A percentile compares a stretch with the other conserved stretches of the same genome.
Evolutionary conservation across 2,888 invertebrate genomes (phyloP).

Genomic region (Orgyia antiqua): DNA sequence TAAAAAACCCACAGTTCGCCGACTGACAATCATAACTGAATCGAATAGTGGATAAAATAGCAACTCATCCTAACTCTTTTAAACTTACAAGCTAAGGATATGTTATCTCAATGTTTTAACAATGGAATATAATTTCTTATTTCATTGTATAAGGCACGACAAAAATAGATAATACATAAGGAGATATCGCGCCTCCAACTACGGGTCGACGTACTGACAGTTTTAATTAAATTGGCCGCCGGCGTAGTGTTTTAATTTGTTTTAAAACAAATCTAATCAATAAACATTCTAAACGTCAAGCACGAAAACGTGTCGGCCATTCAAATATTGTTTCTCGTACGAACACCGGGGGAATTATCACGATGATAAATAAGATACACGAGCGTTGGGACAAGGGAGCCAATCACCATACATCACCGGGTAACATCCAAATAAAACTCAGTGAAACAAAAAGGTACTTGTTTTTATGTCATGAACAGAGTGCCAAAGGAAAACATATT

Average conservation of each 20-base stretch:
- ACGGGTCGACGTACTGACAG: constrained; percentile 43
- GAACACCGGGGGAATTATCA: constrained; percentile 64
- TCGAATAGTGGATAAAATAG: constrained; percentile 32
- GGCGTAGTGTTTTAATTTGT: constrained; percentile 58
- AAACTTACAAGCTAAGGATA: constrained; percentile 51
- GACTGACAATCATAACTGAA: constrained; percentile 44
- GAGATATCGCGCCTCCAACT: constrained; percentile 41
- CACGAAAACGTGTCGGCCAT: constrained; percentile 46
- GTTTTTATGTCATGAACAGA: constrained; percentile 56
- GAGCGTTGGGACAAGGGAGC: constrained; percentile 64
- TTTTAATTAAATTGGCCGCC: constrained; percentile 60
- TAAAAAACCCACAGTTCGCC: constrained; percentile 45
- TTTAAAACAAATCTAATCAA: constrained; percentile 64
- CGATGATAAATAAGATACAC: constrained; percentile 73
- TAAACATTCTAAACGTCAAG: constrained; percentile 57
- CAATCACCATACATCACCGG: constrained; percentile 77
- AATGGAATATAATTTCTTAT: constrained; percentile 54
- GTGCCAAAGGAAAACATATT: constrained; percentile 75
- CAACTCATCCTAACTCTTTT: constrained; percentile 60
- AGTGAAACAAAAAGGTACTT: constrained; percentile 63
- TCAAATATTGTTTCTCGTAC: constrained; percentile 65
- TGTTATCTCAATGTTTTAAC: constrained; percentile 57
- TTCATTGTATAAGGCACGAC: constrained; percentile 41
- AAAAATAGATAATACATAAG: constrained; percentile 37
- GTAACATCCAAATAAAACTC: constrained; percentile 65